phyloP scores from a whole-genome alignment of 1,140 invertebrate genomes.

The Drosophila lowei region DNA sequence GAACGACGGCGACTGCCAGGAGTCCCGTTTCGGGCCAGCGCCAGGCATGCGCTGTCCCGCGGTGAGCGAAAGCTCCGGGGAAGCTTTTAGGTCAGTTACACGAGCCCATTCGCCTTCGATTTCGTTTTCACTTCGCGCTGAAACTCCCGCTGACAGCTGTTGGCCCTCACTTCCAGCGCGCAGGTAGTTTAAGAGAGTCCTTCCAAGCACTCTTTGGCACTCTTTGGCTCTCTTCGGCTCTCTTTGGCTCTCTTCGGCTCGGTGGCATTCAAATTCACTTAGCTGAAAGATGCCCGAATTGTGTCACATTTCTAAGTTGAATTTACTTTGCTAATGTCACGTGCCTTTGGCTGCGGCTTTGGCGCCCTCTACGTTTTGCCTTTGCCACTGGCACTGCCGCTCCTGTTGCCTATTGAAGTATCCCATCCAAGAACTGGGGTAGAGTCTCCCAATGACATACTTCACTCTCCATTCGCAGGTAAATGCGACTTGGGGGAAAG shows the following conservation, averaged over 20 bases:
- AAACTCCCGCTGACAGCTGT: conserved; percentile 36
- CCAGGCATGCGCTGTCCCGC: conserved; percentile 37
- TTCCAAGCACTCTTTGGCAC: not conserved
- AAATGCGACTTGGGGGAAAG: not conserved
- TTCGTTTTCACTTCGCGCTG: conserved; percentile 26
- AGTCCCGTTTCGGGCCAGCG: conserved; percentile 33
- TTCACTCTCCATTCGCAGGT: conserved; percentile 4
- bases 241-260: conserved; percentile 6
- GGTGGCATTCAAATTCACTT: conserved; percentile 9
- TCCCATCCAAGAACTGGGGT: too few relatives aligned
- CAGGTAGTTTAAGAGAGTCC: conserved; percentile 45
- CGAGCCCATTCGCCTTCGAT: conserved; percentile 4
- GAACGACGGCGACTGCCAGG: conserved; percentile 10
- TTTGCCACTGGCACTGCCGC: too few relatives aligned
- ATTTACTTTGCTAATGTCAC: conserved; percentile 61
- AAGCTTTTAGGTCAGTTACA: conserved; percentile 58
- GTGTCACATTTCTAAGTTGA: conserved; percentile 71
- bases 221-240: conserved; percentile 14
- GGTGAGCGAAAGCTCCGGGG: conserved; percentile 36
- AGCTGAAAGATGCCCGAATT: conserved; percentile 37
- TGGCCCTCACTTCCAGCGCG: conserved; percentile 52
- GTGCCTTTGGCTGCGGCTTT: conserved; percentile 32
- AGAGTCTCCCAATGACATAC: conserved; percentile 19
- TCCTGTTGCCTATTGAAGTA: too few relatives aligned
- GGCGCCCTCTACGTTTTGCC: not conserved